phyloP scores from a whole-genome alignment of 2,797 vertebrate genomes.

The Fistularia tabacaria region DNA sequence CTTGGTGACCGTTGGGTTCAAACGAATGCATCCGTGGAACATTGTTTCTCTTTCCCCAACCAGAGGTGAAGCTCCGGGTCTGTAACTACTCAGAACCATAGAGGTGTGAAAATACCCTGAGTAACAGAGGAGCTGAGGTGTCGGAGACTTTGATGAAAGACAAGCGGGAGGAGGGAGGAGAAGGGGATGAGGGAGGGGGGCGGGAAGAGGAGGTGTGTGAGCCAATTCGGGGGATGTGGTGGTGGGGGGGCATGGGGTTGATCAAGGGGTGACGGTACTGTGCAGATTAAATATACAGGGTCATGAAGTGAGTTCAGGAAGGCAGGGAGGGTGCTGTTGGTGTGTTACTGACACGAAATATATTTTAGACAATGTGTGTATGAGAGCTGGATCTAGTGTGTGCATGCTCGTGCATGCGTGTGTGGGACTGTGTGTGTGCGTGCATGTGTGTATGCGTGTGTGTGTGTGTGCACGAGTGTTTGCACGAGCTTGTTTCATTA shows the following conservation, averaged over 20 bases:
- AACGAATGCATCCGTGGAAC: slow-evolving; percentile 6
- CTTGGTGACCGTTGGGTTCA: background rate
- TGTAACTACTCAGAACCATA: slow-evolving; percentile 22
- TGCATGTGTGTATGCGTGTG: slow-evolving; percentile 6
- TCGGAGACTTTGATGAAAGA: slow-evolving; percentile 21
- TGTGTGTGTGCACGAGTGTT: slow-evolving; percentile 1
- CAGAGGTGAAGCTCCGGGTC: slow-evolving; percentile 18
- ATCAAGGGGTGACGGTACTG: slow-evolving; percentile 13
- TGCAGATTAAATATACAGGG: slow-evolving; percentile 41
- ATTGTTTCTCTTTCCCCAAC: background rate
- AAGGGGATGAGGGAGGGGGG: background rate
- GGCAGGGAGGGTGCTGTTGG: slow-evolving; percentile 2
- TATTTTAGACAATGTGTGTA: background rate
- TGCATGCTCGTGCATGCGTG: no score
- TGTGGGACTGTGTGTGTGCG: no score
- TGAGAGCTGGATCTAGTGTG: slow-evolving; percentile 9
- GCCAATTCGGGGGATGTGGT: background rate
- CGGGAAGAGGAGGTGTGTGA: slow-evolving; percentile 1
- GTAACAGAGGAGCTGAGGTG: slow-evolving; percentile 28
- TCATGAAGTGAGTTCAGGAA: slow-evolving; percentile 26
- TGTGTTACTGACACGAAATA: slow-evolving; percentile 23
- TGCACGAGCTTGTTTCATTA: slow-evolving; percentile 11
- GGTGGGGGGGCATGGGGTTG: slow-evolving; percentile 13
- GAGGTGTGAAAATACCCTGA: slow-evolving; percentile 34
- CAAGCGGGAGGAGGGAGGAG: background rate